Evolutionary conservation across 2,113 vertebrate genomes (phyloP).

Genomic region (Fulmarus glacialis): DNA sequence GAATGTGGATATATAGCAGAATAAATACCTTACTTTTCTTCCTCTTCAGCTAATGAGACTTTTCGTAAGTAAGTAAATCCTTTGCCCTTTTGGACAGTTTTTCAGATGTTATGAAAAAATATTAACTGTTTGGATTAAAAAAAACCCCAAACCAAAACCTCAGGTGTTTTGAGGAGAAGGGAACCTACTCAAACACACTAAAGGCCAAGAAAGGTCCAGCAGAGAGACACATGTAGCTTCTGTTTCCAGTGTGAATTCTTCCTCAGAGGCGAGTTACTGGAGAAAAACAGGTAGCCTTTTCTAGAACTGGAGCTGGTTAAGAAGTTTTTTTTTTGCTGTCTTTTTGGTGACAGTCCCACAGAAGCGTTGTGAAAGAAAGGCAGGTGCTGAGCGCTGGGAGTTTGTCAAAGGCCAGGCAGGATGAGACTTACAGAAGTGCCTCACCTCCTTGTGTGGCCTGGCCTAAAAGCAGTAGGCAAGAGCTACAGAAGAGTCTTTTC

Average conservation of each 20-base stretch:
- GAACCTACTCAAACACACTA: not conserved
- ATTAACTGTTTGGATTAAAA: not conserved
- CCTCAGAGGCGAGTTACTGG: not conserved
- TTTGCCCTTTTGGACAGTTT: not conserved
- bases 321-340: accelerated
- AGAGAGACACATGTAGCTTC: not conserved
- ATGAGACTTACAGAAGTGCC: not conserved
- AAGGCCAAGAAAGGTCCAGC: not conserved
- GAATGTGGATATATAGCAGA: not conserved
- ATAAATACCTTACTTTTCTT: not conserved
- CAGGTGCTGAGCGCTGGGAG: not conserved
- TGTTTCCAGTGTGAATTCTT: not conserved
- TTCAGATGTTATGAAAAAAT: not conserved
- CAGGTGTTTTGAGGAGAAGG: not conserved
- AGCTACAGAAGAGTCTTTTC: not conserved
- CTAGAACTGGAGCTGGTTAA: not conserved
- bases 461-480: not conserved
- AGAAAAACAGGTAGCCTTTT: not conserved
- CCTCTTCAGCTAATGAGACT: not conserved
- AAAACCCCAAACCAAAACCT: accelerated
- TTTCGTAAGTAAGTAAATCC: not conserved
- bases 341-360: not conserved
- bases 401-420: not conserved
- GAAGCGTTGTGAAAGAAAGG: not conserved
- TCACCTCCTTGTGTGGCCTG: not conserved